These are phyloP conservation scores for Melanitta fusca DNA, from an alignment of 2,797 vertebrate species.

Conservation along the genomic window DNA sequence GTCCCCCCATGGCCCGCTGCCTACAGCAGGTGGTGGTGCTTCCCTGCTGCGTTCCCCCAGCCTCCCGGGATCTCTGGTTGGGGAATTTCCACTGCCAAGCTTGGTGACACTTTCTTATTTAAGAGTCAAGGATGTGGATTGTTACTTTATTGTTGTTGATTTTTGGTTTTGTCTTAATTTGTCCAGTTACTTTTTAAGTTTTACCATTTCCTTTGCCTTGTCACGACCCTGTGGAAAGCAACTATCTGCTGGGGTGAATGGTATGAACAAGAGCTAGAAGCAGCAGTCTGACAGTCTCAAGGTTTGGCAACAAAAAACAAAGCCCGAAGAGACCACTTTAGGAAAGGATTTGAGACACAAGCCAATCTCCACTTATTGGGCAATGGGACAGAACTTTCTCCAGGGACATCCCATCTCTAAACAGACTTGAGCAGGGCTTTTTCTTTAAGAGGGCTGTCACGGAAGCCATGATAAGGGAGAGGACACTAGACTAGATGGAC, in stretches of 20 bases:
- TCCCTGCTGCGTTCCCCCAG: neutral
- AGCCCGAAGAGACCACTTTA: neutral
- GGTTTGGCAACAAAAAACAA: neutral
- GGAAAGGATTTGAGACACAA: neutral
- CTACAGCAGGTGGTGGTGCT: neutral
- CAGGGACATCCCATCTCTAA: neutral
- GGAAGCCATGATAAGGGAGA: neutral
- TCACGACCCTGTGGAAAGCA: neutral
- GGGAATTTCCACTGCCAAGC: neutral
- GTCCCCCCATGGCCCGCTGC: fast-evolving
- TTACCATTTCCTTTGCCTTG: neutral
- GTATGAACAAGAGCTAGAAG: neutral
- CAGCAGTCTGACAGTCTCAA: neutral
- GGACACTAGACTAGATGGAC: neutral
- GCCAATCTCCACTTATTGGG: neutral
- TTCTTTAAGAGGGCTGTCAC: neutral
- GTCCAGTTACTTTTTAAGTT: neutral
- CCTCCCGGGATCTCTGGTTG: neutral
- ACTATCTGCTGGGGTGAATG: neutral
- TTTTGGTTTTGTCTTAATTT: neutral
- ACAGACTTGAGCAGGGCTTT: neutral
- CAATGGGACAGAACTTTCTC: neutral
- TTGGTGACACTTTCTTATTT: neutral
- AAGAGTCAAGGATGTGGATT: neutral
- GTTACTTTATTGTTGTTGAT: too few species aligned